Evolutionary conservation across 2,113 vertebrate genomes (phyloP), one percentile per base, ranked within the genome.

Genomic region (Labeo rohita): DNA sequence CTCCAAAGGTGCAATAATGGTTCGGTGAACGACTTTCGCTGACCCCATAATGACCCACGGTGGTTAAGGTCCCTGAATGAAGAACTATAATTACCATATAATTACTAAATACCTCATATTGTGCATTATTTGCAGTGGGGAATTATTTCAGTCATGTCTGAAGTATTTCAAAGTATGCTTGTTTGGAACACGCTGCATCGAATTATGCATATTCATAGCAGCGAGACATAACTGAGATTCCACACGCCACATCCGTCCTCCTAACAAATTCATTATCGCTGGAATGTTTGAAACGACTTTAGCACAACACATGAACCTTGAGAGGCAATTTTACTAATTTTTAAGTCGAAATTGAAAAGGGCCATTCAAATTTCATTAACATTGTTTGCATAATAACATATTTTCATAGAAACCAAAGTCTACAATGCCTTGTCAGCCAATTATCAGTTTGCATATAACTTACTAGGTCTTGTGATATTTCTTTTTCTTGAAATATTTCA

Each of bases 1-100:
- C 94, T 94, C 92, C 91, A 91, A 94, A 93, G 93, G 93, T 92
- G 92, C 93, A 90, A 93, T 95, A 95, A 95, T 95, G 94, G 94
- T 93, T 94, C 92, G 89, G 90, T 94, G 93, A 95, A 95, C 93
- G 93, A 93, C 93, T 95, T 95, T 94, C 93, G 90, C 93, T 92
- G 92, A 93, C 93, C 90, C 91, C 84, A 90, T 95, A 94, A 95
- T 94, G 93, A 94, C 92, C 91, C 92, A 83, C 83, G 89, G 94
- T 93, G 93, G 91, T 95, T 95, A 93, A 92, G 93, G 90, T 92
- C 91, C 92, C 92, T 91, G 87, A 93, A 92, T 90, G 88, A 91
- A 93, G 93, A 93, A 94, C 91, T 93, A 90, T 94, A 95, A 95
- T 95, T 95, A 94, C 91, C 85, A 83, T 91, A 92, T 93, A 91